Evolutionary conservation across 2,888 invertebrate genomes (phyloP).

Genomic region (Lacanobia wlatinum): DNA sequence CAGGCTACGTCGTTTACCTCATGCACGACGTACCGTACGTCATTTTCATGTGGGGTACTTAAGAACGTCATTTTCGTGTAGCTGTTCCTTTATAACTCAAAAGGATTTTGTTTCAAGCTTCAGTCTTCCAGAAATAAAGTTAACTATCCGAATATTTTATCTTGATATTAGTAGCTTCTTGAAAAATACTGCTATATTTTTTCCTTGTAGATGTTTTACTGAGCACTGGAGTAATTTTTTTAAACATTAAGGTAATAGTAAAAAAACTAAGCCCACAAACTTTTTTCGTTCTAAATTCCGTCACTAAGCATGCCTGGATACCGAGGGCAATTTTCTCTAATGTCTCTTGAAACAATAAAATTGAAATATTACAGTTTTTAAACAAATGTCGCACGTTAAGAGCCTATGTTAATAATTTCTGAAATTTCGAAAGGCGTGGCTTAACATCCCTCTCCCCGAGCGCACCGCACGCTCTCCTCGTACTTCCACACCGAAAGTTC

Average conservation of each 20-base stretch:
- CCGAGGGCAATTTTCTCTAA: conserved; percentile 22
- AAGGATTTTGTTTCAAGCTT: background rate
- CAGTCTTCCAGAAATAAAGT: background rate
- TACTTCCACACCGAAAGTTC: no score
- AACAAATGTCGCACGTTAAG: background rate
- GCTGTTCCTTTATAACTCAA: conserved; percentile 1
- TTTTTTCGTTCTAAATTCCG: background rate
- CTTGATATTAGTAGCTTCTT: no score
- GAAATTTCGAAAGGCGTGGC: no score
- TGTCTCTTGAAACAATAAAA: conserved; percentile 9
- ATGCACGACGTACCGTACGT: background rate
- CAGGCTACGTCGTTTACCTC: background rate
- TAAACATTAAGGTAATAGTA: no score
- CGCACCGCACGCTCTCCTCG: no score
- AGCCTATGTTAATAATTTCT: no score
- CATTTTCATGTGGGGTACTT: conserved; percentile 5
- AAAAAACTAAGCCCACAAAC: no score
- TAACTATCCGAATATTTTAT: no score
- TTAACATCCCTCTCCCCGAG: no score
- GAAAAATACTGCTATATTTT: no score
- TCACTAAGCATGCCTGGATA: background rate
- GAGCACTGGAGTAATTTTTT: no score
- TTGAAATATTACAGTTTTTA: conserved; percentile 23
- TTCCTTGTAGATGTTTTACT: no score
- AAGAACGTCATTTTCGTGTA: conserved; percentile 6